Conservation (phyloP, 2,113 vertebrate genomes). For the pig (Sus scrofa) region DNA sequence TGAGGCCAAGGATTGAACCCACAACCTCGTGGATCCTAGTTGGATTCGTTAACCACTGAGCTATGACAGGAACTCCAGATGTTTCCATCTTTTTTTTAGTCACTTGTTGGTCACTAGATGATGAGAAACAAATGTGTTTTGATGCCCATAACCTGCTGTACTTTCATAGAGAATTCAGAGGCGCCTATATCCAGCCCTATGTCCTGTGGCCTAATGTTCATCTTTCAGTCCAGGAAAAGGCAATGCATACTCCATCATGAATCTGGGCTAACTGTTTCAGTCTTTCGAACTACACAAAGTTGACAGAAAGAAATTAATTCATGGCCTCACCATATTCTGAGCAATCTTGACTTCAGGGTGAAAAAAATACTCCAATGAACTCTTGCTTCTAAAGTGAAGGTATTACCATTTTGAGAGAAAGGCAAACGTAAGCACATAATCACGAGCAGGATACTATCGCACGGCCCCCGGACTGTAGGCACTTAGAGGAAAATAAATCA, state of each 20-base stretch:
- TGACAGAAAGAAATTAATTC: neutral
- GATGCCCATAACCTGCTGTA: too few relatives aligned
- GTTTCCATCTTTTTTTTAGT: neutral
- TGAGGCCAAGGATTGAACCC: too few relatives aligned
- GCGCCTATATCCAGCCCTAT: neutral
- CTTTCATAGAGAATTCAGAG: neutral
- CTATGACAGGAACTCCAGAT: too few relatives aligned
- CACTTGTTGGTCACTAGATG: neutral
- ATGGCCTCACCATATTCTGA: neutral
- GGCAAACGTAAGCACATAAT: accelerated
- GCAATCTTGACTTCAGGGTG: neutral
- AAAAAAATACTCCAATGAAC: neutral
- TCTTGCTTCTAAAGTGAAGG: neutral
- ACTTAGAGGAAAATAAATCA: neutral
- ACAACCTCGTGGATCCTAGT: too few relatives aligned
- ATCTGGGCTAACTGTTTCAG: neutral
- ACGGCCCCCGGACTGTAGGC: accelerated
- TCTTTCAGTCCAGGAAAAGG: neutral
- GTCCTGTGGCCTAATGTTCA: neutral
- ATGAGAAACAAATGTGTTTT: neutral
- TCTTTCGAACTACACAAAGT: neutral
- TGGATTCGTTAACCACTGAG: too few relatives aligned
- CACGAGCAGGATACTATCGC: accelerated
- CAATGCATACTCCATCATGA: neutral
- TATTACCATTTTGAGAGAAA: neutral